Conservation (phyloP, 2,113 vertebrate genomes). For the Hemiprocne comata region DNA sequence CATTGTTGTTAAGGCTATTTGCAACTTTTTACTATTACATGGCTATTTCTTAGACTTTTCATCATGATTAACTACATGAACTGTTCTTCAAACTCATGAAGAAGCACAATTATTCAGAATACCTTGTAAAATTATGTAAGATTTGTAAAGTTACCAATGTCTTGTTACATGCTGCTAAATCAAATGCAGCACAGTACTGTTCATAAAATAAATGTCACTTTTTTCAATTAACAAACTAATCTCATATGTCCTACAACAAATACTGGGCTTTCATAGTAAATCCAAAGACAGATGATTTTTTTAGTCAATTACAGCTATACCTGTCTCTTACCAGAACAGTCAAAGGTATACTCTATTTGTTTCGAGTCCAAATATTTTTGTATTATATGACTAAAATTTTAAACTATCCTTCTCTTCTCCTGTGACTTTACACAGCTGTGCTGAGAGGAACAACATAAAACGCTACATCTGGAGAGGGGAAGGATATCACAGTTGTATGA, state of each 20-base stretch:
- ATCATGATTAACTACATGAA: background rate
- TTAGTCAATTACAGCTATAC: background rate
- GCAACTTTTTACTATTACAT: background rate
- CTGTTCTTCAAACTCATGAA: background rate
- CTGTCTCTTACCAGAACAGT: background rate
- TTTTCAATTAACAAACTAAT: background rate
- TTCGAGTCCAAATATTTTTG: background rate
- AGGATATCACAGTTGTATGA: background rate
- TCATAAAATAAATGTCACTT: background rate
- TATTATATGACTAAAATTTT: background rate
- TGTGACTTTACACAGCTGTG: background rate
- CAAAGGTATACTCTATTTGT: background rate
- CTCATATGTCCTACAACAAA: background rate
- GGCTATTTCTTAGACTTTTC: background rate
- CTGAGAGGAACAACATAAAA: background rate
- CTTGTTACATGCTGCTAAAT: background rate
- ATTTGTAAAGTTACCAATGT: background rate
- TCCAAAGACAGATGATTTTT: background rate
- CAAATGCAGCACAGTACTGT: background rate
- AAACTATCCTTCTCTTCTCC: background rate
- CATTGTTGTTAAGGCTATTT: background rate
- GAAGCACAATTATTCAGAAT: background rate
- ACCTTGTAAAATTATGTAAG: background rate
- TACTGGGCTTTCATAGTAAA: background rate
- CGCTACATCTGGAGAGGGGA: background rate